These are phyloP conservation scores for Mungos mungo DNA, from an alignment of 2,113 vertebrate species.

Conservation along the genomic window DNA sequence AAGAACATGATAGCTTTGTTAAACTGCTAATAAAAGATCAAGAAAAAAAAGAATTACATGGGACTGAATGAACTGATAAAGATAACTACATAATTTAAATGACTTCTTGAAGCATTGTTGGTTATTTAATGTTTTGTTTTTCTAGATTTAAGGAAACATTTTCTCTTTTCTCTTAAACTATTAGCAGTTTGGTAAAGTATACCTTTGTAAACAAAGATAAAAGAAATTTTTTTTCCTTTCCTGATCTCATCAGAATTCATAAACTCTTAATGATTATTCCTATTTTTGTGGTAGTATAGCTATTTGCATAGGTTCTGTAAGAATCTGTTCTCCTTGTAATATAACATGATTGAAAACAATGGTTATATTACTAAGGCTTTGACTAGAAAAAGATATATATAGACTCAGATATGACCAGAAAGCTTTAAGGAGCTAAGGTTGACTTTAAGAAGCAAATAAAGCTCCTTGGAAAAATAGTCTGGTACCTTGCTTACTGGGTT, in stretches of 20 bases:
- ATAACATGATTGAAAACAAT: not conserved
- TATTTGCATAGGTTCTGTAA: not conserved
- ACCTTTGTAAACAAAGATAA: not conserved
- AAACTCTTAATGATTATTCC: not conserved
- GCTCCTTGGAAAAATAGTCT: not conserved
- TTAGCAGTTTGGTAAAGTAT: not conserved
- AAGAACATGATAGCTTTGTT: not conserved
- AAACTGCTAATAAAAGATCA: not conserved
- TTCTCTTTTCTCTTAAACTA: not conserved
- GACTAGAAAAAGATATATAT: not conserved
- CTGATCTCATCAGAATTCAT: not conserved
- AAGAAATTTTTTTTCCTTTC: not conserved
- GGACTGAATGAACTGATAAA: not conserved
- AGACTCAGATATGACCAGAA: not conserved
- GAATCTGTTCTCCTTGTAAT: not conserved
- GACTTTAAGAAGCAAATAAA: not conserved
- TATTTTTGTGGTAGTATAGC: not conserved
- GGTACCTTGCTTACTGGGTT: not conserved
- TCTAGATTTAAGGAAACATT: not conserved
- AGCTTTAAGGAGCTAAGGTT: not conserved
- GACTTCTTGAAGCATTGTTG: not conserved
- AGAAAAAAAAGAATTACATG: not conserved
- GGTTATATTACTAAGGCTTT: not conserved
- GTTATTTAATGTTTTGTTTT: not conserved
- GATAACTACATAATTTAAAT: not conserved